Conservation (phyloP, 2,888 invertebrate genomes). For the Archips xylosteana region DNA sequence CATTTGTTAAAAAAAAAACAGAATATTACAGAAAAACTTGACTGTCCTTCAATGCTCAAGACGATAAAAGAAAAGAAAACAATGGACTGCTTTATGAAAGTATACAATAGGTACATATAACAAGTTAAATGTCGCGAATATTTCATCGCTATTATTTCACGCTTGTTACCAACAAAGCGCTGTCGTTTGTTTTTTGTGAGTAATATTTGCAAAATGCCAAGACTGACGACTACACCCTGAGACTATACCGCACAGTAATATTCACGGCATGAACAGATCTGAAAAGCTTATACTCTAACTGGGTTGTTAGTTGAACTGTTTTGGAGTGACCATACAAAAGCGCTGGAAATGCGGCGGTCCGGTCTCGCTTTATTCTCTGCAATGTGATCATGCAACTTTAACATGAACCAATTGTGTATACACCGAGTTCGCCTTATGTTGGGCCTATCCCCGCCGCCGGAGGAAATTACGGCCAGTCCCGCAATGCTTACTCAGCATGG, state of each 20-base stretch:
- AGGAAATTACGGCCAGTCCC: constrained; percentile 77
- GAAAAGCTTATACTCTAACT: constrained; percentile 17
- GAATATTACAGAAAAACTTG: constrained; percentile 10
- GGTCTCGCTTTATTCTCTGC: constrained; percentile 70
- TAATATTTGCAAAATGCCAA: constrained; percentile 17
- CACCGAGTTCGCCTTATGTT: constrained; percentile 54
- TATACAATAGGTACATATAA: constrained; percentile 1
- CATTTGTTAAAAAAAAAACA: constrained; percentile 1
- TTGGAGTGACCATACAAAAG: constrained; percentile 46
- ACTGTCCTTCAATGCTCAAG: constrained; percentile 8
- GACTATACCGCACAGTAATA: constrained; percentile 8
- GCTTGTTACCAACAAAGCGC: constrained; percentile 13
- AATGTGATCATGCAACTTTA: constrained; percentile 79
- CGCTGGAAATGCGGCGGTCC: constrained; percentile 61
- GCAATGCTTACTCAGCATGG: constrained; percentile 75
- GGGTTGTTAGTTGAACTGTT: constrained; percentile 30
- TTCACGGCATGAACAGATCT: neutral
- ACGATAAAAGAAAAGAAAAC: constrained; percentile 46
- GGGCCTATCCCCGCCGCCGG: constrained; percentile 50
- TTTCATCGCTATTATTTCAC: constrained; percentile 10
- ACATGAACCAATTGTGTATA: constrained; percentile 71
- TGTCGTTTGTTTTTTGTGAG: neutral
- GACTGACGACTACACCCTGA: neutral
- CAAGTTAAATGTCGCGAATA: constrained; percentile 26
- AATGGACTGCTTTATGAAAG: constrained; percentile 42